Conservation (phyloP, 1,140 invertebrate genomes). For the Mamestra configurata region DNA sequence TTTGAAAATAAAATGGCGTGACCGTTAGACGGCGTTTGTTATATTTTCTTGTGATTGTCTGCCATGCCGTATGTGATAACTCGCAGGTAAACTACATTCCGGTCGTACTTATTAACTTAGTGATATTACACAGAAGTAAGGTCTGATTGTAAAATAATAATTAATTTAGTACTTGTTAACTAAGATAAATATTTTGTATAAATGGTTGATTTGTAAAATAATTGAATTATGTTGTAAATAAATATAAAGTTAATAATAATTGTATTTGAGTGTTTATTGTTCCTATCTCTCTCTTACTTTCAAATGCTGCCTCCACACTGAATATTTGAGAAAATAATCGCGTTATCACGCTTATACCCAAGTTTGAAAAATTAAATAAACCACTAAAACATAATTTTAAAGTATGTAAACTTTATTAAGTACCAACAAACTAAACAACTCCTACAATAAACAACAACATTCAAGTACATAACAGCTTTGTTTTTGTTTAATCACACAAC, state of each 20-base stretch:
- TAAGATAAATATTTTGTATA: conserved; percentile 86
- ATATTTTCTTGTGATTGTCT: conserved; percentile 62
- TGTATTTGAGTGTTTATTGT: conserved; percentile 47
- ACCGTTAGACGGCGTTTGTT: conserved; percentile 32
- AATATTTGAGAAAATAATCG: too few relatives aligned
- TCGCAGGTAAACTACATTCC: conserved; percentile 73
- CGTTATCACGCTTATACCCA: too few relatives aligned
- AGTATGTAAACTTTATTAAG: conserved; percentile 44
- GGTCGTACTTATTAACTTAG: conserved; percentile 77
- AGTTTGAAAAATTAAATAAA: too few relatives aligned
- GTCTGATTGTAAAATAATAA: conserved; percentile 87
- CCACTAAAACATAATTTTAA: not conserved
- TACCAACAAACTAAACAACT: conserved; percentile 36
- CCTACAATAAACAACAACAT: conserved; percentile 40
- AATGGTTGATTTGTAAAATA: conserved; percentile 86
- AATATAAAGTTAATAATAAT: conserved; percentile 83
- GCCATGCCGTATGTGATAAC: conserved; percentile 82
- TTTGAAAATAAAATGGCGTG: conserved; percentile 41
- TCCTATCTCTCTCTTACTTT: too few relatives aligned
- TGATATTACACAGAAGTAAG: conserved; percentile 77
- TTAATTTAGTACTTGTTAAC: conserved; percentile 84
- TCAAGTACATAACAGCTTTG: not conserved
- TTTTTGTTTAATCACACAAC: conserved; percentile 16
- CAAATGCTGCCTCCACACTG: too few relatives aligned
- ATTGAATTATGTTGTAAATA: conserved; percentile 86